Evolutionary conservation across 1,140 invertebrate species (phyloP), one percentile per base, ranked within the genome.

Genomic region (Pseudomyrmex flavicornis): DNA sequence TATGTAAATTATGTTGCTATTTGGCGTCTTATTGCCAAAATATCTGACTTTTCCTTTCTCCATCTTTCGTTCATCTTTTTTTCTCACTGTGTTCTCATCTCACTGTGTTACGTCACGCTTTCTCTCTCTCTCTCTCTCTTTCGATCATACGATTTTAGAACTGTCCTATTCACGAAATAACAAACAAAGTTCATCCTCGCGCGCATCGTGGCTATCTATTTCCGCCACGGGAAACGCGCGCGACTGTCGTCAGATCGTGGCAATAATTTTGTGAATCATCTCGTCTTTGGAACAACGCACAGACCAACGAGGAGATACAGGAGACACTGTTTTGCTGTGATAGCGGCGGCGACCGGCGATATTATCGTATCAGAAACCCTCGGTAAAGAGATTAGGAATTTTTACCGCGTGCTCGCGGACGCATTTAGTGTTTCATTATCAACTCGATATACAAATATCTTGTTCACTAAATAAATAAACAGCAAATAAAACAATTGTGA

Each of bases 231-330:
- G 50, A 54, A 61, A 65, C 44, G 52, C 66, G 69, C 54, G 62
- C 35, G 76, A 13, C 20, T n/a, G 65, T 17, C 61, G 61, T 65
- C 52, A 76, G 54, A 17, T 69, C 9, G 13, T 48, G 50, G 44
- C 65, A 69, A 35, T 80, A 70, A 80, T 80, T 80, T 80, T 66
- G 54, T 80, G 76, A 80, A 80, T 80, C 76, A 80, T 50, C 35
- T 35, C 66, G 46, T 15, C 54, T 50, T 17, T 0, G 4, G 4
- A 56, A 46, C 66, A 54, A 72, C 44, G 48, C 17, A 10, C 35
- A 35, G 4, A 13, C 44, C 17, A 35, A 50, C 50, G 48, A 52
- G 62, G n/a, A 68, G 65, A 69, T 65, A 58, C 17, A 50, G 4
- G 35, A 35, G 26, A 9, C 62, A 63, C 2, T 48, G 61, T 63